Conservation (phyloP, 2,888 invertebrate species). For the Sarcophaga carnaria region DNA sequence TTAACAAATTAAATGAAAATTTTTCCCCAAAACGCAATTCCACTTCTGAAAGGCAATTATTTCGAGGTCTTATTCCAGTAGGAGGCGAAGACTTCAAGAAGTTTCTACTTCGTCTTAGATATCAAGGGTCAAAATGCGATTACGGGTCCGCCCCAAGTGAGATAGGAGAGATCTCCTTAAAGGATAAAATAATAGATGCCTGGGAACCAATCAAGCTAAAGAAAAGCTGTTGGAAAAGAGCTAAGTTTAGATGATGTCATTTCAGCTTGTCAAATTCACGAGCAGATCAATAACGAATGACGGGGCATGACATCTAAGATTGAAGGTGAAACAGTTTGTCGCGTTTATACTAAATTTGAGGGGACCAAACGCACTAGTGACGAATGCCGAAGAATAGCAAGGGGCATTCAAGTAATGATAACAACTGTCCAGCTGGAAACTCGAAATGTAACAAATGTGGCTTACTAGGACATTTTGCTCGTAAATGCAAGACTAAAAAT, state of each 20-base stretch:
- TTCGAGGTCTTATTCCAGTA: constrained; percentile 24
- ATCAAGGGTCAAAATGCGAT: constrained; percentile 46
- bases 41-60: constrained; percentile 54
- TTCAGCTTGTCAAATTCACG: constrained; percentile 56
- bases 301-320: constrained; percentile 33
- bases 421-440: too few species aligned
- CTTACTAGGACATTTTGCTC: too few species aligned
- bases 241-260: constrained; percentile 59
- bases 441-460: too few species aligned
- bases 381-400: constrained; percentile 37
- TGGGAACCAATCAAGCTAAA: constrained; percentile 65
- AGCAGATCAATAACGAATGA: constrained; percentile 63
- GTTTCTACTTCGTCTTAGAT: constrained; percentile 47
- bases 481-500: constrained; percentile 38
- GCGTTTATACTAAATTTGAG: constrained; percentile 37
- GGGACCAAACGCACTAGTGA: constrained; percentile 9
- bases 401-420: too few species aligned
- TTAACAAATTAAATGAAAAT: constrained; percentile 45
- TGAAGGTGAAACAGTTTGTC: constrained; percentile 40
- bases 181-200: constrained; percentile 62
- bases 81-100: constrained; percentile 52
- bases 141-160: constrained; percentile 33
- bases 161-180: constrained; percentile 60
- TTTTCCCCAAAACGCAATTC: constrained; percentile 57
- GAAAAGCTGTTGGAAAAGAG: constrained; percentile 65